These are phyloP conservation scores for Panthera leo DNA, from an alignment of 2,113 vertebrate genomes.

Conservation along the genomic window DNA sequence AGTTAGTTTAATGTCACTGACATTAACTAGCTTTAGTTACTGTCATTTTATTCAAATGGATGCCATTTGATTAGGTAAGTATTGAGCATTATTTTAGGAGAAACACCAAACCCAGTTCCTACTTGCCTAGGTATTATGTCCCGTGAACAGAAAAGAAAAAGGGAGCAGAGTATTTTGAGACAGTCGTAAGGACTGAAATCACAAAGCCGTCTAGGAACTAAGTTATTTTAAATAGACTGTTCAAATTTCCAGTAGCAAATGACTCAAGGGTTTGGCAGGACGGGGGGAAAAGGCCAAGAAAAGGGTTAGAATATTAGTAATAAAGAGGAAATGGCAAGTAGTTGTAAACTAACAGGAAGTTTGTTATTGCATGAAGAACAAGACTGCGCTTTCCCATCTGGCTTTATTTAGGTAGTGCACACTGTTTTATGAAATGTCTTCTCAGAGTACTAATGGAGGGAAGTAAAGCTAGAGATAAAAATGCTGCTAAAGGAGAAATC, in stretches of 20 bases:
- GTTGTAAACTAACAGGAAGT: background rate
- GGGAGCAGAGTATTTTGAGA: background rate
- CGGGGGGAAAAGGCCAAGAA: background rate
- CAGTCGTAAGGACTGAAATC: background rate
- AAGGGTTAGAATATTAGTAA: conserved; percentile 16
- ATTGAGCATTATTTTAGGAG: conserved; percentile 73
- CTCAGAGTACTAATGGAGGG: conserved; percentile 43
- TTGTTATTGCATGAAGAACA: conserved; percentile 60
- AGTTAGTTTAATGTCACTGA: conserved; percentile 85
- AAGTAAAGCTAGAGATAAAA: conserved; percentile 30
- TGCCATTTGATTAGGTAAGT: conserved; percentile 81
- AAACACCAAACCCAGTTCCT: conserved; percentile 79
- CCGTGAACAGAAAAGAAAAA: conserved; percentile 30
- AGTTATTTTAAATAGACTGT: background rate
- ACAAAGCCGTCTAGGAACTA: background rate
- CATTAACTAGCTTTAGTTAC: conserved; percentile 79
- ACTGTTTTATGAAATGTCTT: conserved; percentile 47
- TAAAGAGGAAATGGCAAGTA: background rate
- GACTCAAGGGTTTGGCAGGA: conserved; percentile 28
- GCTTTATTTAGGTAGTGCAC: conserved; percentile 43
- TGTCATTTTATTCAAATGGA: conserved; percentile 84
- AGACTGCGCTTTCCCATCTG: background rate
- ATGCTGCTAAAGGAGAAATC: background rate
- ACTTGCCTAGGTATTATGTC: conserved; percentile 77
- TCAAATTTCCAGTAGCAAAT: conserved; percentile 29